A percentile compares a stretch with the other conserved stretches of the same genome.
phyloP scores from a whole-genome alignment of 2,113 vertebrate species.

The Tylochromis polylepis region DNA sequence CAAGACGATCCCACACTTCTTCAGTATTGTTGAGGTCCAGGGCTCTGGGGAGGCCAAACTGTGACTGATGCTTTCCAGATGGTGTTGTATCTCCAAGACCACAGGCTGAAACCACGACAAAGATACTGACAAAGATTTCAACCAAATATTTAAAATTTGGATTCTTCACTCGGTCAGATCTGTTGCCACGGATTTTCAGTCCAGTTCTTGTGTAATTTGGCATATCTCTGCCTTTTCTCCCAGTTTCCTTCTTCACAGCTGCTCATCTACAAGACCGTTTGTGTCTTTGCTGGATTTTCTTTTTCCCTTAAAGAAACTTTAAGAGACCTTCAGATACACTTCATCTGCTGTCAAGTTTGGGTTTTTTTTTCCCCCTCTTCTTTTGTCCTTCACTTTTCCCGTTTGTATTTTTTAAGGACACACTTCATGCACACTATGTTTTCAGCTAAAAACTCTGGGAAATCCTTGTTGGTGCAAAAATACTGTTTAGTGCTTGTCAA shows the following conservation, averaged over 20 bases:
- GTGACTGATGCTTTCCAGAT: not conserved
- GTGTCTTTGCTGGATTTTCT: not conserved
- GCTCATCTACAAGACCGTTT: not conserved
- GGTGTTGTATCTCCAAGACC: not conserved
- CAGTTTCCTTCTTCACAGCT: not conserved
- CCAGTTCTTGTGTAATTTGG: not conserved
- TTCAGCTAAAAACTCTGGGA: not conserved
- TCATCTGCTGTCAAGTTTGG: not conserved
- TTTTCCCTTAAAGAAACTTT: not conserved
- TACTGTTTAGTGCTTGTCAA: not conserved
- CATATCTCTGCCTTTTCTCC: accelerated
- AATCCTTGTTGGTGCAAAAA: not conserved
- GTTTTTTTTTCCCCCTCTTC: not conserved
- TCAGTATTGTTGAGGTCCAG: not conserved
- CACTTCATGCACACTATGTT: not conserved
- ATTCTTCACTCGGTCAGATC: not conserved
- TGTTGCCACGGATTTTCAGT: not conserved
- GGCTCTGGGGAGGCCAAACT: not conserved
- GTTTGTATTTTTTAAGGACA: not conserved
- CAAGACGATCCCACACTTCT: not conserved
- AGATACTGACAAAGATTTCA: not conserved
- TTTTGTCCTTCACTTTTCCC: not conserved
- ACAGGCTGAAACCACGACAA: not conserved
- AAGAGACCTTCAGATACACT: too few relatives aligned
- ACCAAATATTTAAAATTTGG: not conserved